Evolutionary conservation across 2,888 invertebrate species (phyloP).

Genomic region (Epistrophe eligans): DNA sequence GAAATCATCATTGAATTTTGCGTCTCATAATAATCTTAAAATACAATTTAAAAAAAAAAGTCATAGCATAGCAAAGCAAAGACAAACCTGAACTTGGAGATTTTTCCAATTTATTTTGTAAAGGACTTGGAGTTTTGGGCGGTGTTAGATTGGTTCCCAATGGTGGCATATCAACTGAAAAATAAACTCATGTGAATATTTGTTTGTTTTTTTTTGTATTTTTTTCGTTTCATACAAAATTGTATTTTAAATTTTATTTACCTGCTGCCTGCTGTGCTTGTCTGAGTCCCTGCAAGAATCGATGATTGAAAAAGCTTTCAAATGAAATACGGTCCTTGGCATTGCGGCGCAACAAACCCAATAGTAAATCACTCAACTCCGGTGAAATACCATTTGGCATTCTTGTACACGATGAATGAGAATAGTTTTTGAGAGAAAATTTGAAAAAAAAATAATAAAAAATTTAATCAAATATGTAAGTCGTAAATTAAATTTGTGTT

Average conservation of each 20-base stretch:
- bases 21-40: slow-evolving; percentile 33
- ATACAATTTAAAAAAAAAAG: slow-evolving; percentile 4
- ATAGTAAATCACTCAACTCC: slow-evolving; percentile 93
- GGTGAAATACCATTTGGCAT: slow-evolving; percentile 97
- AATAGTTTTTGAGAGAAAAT: slow-evolving; percentile 10
- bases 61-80: not conserved
- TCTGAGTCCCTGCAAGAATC: slow-evolving; percentile 91
- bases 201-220: not conserved
- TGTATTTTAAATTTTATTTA: slow-evolving; percentile 73
- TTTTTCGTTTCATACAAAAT: not conserved
- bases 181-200: slow-evolving; percentile 4
- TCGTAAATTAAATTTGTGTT: not conserved
- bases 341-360: slow-evolving; percentile 94
- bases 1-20: slow-evolving; percentile 6
- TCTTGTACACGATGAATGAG: slow-evolving; percentile 84
- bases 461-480: not conserved
- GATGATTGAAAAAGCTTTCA: slow-evolving; percentile 97
- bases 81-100: slow-evolving; percentile 74
- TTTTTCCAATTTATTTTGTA: slow-evolving; percentile 84
- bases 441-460: not conserved
- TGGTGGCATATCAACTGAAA: slow-evolving; percentile 81
- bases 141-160: slow-evolving; percentile 81
- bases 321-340: slow-evolving; percentile 98
- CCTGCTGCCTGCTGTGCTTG: slow-evolving; percentile 85
- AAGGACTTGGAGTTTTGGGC: slow-evolving; percentile 84